Evolutionary conservation across 2,113 vertebrate genomes (phyloP).

Genomic region (Gopherus evgoodei): DNA sequence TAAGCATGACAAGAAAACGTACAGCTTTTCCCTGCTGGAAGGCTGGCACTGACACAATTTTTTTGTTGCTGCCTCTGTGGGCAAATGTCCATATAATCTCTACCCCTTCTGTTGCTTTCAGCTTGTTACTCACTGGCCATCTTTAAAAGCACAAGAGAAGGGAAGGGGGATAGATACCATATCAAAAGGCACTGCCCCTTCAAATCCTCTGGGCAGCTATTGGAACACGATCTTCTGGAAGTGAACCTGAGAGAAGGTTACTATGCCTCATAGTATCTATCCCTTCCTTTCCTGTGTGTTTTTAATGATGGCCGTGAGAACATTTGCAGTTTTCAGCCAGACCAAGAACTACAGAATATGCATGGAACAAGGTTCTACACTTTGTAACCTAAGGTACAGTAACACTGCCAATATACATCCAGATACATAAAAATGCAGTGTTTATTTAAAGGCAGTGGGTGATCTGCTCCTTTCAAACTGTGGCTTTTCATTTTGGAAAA

Average conservation of each 20-base stretch:
- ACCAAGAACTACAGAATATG: neutral
- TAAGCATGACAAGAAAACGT: neutral
- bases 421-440: neutral
- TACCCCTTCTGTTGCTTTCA: neutral
- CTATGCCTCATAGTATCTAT: neutral
- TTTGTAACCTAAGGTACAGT: neutral
- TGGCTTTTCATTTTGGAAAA: slow-evolving; percentile 18
- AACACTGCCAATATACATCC: rapidly evolving
- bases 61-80: rapidly evolving
- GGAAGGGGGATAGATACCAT: neutral
- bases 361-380: neutral
- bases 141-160: neutral
- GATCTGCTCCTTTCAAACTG: neutral
- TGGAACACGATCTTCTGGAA: neutral
- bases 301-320: neutral
- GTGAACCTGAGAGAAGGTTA: neutral
- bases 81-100: neutral
- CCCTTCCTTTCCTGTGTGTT: neutral
- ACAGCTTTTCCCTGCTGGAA: neutral
- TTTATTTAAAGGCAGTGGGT: neutral
- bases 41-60: neutral
- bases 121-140: neutral
- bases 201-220: neutral
- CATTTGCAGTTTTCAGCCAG: neutral
- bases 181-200: neutral